Percentiles rank a stretch among this genome's conserved stretches.
These are phyloP conservation scores for Machimus rusticus DNA, from an alignment of 2,888 invertebrate genomes.

Conservation along the genomic window DNA sequence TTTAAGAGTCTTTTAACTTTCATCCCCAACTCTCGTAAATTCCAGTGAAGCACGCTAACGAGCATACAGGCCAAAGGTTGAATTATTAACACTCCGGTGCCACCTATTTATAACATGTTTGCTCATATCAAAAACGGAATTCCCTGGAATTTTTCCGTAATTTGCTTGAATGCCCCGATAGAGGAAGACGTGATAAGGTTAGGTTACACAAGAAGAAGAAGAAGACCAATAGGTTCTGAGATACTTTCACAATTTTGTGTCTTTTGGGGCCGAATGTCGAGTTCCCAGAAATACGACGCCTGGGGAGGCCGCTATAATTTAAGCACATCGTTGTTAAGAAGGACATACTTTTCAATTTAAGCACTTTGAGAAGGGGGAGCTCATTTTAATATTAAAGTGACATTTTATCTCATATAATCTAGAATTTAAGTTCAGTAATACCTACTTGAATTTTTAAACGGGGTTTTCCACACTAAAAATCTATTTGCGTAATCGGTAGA, in stretches of 20 bases:
- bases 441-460: background rate
- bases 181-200: constrained; percentile 8
- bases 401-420: background rate
- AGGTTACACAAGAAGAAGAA: background rate
- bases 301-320: background rate
- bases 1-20: background rate
- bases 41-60: constrained; percentile 1
- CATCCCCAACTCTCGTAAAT: background rate
- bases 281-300: background rate
- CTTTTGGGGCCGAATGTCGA: background rate
- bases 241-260: background rate
- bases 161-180: constrained; percentile 9
- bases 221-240: background rate
- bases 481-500: background rate
- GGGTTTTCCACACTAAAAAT: background rate
- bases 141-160: background rate
- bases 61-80: constrained; percentile 4
- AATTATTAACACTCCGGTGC: constrained; percentile 21
- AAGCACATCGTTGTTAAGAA: background rate
- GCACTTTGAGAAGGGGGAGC: background rate
- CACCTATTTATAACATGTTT: constrained; percentile 21
- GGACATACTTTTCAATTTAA: background rate
- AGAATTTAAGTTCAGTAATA: background rate
- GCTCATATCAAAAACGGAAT: constrained; percentile 25
- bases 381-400: background rate